These are phyloP conservation scores for Phyllotis vaccarum DNA, from an alignment of 2,797 vertebrate genomes.

Conservation along the genomic window DNA sequence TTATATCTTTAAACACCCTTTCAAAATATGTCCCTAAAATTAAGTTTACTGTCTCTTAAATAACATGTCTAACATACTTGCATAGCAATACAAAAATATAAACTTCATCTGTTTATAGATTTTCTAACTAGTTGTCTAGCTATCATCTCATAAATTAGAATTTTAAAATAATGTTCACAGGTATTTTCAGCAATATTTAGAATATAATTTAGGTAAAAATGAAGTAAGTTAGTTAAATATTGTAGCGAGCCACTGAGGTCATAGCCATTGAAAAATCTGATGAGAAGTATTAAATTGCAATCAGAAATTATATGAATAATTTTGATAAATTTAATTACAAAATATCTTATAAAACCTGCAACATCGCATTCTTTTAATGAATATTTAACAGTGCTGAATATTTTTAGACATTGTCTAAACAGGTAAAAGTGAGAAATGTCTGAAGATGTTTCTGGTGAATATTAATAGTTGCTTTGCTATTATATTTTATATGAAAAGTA, in stretches of 20 bases:
- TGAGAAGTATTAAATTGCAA: constrained; percentile 3
- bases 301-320: constrained; percentile 24
- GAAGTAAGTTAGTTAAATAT: neutral
- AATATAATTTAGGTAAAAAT: neutral
- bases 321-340: neutral
- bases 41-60: constrained; percentile 51
- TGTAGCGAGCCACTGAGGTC: neutral
- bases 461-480: constrained; percentile 32
- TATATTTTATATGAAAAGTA: constrained; percentile 60
- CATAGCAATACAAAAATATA: constrained; percentile 43
- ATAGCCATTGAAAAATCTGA: neutral
- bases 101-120: neutral
- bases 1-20: constrained; percentile 65
- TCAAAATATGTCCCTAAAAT: constrained; percentile 62
- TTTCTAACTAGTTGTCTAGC: neutral
- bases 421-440: neutral
- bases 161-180: neutral
- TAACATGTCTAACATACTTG: constrained; percentile 40
- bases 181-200: neutral
- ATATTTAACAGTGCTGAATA: constrained; percentile 23
- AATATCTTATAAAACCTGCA: neutral
- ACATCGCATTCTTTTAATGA: neutral
- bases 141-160: constrained; percentile 5
- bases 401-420: constrained; percentile 3
- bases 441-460: constrained; percentile 47